phyloP scores from a whole-genome alignment of 1,140 invertebrate genomes.

The Drosophila insularis region DNA sequence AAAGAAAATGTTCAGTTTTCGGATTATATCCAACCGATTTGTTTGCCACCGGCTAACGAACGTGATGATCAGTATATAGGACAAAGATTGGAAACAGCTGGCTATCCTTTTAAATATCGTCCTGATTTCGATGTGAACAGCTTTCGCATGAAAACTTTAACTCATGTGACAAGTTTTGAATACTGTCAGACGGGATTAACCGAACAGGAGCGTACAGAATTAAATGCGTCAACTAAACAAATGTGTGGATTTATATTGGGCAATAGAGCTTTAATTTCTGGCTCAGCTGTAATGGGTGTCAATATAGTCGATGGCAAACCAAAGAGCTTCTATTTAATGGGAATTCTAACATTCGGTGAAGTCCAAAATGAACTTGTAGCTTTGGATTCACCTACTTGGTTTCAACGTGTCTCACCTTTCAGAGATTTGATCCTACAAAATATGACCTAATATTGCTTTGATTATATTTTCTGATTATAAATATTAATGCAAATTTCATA shows the following conservation, averaged over 20 bases:
- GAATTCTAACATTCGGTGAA: not conserved
- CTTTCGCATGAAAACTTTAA: not conserved
- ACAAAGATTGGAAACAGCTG: not conserved
- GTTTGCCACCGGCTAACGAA: not conserved
- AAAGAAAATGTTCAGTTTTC: not conserved
- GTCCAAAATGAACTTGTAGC: too few species aligned
- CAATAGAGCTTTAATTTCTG: not conserved
- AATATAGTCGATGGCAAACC: not conserved
- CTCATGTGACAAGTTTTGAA: not conserved
- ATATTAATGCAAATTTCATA: too few species aligned
- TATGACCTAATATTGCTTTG: not conserved
- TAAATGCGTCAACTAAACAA: not conserved
- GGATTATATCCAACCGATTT: conserved; percentile 4
- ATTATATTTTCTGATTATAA: too few species aligned
- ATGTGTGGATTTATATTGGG: not conserved
- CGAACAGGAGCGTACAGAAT: not conserved
- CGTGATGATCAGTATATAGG: not conserved
- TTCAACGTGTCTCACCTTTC: not conserved
- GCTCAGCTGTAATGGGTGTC: conserved; percentile 1
- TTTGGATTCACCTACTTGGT: not conserved
- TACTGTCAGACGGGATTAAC: not conserved
- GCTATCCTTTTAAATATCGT: not conserved
- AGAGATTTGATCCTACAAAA: not conserved
- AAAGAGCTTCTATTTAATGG: not conserved
- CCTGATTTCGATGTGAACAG: not conserved